A percentile compares a stretch with the other conserved stretches of the same genome.
Conservation (phyloP, 1,140 invertebrate genomes). For the Hypothenemus hampei region DNA sequence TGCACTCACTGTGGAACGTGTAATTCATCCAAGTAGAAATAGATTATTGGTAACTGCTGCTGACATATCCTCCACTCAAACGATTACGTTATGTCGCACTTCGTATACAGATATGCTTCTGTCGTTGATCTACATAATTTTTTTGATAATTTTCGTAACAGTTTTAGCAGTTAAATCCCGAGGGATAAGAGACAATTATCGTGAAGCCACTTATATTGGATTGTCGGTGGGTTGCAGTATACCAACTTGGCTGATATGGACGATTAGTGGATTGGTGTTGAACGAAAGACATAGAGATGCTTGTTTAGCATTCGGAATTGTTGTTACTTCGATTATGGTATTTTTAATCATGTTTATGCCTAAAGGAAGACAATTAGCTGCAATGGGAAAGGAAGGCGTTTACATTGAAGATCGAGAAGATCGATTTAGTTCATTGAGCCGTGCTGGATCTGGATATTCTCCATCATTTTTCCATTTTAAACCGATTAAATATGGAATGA, state of each 20-base stretch:
- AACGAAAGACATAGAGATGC: conserved; percentile 76
- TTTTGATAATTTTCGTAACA: conserved; percentile 78
- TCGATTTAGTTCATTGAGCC: conserved; percentile 67
- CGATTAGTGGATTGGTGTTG: conserved; percentile 66
- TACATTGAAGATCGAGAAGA: conserved; percentile 74
- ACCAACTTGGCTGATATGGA: conserved; percentile 84
- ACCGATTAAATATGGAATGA: conserved; percentile 65
- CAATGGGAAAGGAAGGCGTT: conserved; percentile 74
- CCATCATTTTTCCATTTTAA: conserved; percentile 90
- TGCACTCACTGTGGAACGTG: conserved; percentile 43
- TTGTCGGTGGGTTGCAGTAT: conserved; percentile 76
- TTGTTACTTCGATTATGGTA: conserved; percentile 74
- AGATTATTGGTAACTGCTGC: conserved; percentile 44
- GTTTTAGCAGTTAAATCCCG: conserved; percentile 77
- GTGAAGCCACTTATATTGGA: conserved; percentile 85
- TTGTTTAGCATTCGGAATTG: conserved; percentile 80
- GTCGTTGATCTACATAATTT: conserved; percentile 75
- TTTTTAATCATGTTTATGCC: conserved; percentile 93
- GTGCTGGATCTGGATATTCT: conserved; percentile 76
- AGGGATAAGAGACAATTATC: conserved; percentile 87
- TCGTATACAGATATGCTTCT: conserved; percentile 66
- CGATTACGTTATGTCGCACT: conserved; percentile 56
- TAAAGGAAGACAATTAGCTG: conserved; percentile 85
- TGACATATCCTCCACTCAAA: conserved; percentile 41
- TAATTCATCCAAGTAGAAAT: conserved; percentile 39